Evolutionary conservation across 2,888 invertebrate genomes (phyloP).

Genomic region (Lasioglossum marginatum): DNA sequence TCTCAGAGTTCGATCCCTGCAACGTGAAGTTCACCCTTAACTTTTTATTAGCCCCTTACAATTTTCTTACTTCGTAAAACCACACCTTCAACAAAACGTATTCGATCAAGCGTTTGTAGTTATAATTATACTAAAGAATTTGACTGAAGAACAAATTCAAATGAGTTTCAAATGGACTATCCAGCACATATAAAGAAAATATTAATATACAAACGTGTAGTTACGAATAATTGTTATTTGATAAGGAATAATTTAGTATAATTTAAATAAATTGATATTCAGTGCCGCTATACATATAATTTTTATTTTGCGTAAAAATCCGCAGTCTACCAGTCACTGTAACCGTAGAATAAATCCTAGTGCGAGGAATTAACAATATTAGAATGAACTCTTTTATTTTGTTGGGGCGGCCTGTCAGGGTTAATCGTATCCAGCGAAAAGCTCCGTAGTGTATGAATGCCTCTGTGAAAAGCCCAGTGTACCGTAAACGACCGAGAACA

Average conservation of each 20-base stretch:
- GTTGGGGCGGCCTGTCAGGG: not conserved
- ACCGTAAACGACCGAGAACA: slow-evolving; percentile 1
- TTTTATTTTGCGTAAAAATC: not conserved
- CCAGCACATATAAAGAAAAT: not conserved
- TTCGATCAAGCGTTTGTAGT: not conserved
- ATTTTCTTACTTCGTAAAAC: not conserved
- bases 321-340: not conserved
- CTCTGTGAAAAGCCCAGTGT: not conserved
- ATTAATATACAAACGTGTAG: not conserved
- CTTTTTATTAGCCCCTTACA: not conserved
- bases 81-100: not conserved
- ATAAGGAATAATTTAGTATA: too few species aligned
- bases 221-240: too few species aligned
- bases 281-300: too few species aligned
- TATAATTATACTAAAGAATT: not conserved
- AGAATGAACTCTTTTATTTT: not conserved
- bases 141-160: not conserved
- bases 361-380: not conserved
- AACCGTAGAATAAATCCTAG: not conserved
- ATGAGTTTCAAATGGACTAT: not conserved
- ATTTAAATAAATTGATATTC: too few species aligned
- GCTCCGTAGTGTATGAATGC: not conserved
- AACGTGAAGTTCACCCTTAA: not conserved
- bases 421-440: slow-evolving; percentile 6
- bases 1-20: not conserved